These are phyloP conservation scores for Psix sp. DNA, from an alignment of 1,140 invertebrate genomes.

Conservation along the genomic window DNA sequence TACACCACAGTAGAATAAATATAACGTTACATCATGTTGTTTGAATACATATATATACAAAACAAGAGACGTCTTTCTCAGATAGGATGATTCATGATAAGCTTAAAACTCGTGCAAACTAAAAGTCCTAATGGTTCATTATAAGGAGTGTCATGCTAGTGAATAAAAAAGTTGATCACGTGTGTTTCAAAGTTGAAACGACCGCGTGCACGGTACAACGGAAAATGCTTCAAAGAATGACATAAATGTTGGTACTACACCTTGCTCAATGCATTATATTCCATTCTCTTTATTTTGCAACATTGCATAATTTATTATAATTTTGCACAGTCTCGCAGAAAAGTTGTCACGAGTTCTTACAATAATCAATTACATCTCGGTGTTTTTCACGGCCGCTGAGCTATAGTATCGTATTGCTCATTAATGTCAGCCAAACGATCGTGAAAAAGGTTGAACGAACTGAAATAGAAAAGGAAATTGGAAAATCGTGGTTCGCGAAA, in stretches of 20 bases:
- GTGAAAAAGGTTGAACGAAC: too few species aligned
- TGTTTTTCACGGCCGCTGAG: constrained; percentile 35
- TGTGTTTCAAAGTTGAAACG: not conserved
- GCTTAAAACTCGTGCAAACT: not conserved
- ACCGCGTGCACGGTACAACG: constrained; percentile 1
- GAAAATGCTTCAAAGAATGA: constrained; percentile 31
- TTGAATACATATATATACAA: too few species aligned
- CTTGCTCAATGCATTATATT: constrained; percentile 35
- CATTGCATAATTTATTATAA: constrained; percentile 57
- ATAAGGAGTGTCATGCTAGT: too few species aligned
- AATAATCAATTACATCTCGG: constrained; percentile 37
- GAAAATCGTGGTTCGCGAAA: constrained; percentile 13
- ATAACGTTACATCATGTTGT: too few species aligned
- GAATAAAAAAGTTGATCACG: too few species aligned
- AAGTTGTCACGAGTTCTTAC: constrained; percentile 29
- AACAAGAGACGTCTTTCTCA: too few species aligned
- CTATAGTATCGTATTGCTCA: not conserved
- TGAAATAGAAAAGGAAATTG: not conserved
- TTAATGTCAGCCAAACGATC: not conserved
- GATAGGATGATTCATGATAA: not conserved
- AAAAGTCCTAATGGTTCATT: not conserved
- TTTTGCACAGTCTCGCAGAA: constrained; percentile 31
- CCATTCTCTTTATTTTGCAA: constrained; percentile 48
- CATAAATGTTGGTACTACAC: constrained; percentile 22
- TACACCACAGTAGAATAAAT: too few species aligned